These are phyloP conservation scores for Cyanoderma ruficeps DNA, from an alignment of 2,113 vertebrate genomes.

Conservation along the genomic window DNA sequence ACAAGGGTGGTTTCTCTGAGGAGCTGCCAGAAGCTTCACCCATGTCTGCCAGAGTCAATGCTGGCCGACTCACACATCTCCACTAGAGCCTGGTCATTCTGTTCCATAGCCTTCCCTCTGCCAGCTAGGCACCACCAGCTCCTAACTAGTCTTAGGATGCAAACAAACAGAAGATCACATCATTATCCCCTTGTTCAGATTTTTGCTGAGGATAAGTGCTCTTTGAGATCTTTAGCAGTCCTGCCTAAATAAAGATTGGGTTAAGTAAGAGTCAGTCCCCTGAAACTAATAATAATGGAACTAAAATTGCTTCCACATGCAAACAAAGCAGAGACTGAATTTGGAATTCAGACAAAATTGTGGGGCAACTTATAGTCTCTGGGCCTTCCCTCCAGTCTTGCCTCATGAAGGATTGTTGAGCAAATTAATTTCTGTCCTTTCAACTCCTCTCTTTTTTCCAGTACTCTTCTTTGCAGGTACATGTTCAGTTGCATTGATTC, in stretches of 20 bases:
- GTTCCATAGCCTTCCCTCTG: not conserved
- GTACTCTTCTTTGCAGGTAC: not conserved
- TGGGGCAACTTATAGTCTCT: not conserved
- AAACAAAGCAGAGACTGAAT: not conserved
- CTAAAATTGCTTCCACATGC: not conserved
- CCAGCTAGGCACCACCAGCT: not conserved
- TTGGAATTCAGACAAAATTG: not conserved
- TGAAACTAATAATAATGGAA: not conserved
- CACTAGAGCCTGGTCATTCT: not conserved
- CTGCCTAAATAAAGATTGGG: not conserved
- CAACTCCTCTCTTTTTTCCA: not conserved
- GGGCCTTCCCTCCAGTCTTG: not conserved
- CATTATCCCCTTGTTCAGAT: not conserved
- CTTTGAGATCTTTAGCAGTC: not conserved
- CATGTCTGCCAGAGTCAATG: not conserved
- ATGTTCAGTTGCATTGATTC: not conserved
- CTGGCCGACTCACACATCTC: rapidly evolving
- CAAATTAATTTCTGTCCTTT: not conserved
- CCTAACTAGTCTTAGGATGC: not conserved
- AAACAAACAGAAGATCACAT: not conserved
- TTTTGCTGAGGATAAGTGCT: not conserved
- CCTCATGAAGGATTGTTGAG: not conserved
- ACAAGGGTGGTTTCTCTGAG: not conserved
- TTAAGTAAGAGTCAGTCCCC: not conserved
- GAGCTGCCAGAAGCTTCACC: not conserved